phyloP scores from a whole-genome alignment of 2,797 vertebrate genomes.

The Esox masquinongy region DNA sequence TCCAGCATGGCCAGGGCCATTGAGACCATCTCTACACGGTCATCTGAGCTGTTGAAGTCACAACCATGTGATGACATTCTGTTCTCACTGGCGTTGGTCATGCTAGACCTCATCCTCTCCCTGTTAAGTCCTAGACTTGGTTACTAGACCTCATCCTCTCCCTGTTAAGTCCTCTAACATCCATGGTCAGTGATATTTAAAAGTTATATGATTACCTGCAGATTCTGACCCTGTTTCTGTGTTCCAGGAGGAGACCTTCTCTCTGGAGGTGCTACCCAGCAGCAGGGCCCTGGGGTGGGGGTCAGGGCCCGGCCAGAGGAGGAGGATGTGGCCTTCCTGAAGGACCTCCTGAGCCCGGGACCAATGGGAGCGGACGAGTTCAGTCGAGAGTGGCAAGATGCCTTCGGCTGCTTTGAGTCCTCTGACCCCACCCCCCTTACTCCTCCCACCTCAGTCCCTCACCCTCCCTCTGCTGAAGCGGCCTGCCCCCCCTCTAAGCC shows the following conservation, averaged over 20 bases:
- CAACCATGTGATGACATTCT: no score
- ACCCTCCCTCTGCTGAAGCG: slow-evolving; percentile 39
- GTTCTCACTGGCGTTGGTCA: no score
- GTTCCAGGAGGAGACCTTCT: slow-evolving; percentile 56
- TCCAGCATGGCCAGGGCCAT: no score
- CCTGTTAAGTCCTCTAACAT: not conserved
- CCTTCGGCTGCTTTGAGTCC: slow-evolving; percentile 66
- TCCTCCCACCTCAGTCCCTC: slow-evolving; percentile 16
- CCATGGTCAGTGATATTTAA: not conserved
- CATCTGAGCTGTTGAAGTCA: no score
- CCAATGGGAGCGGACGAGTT: slow-evolving; percentile 66
- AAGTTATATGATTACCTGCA: not conserved
- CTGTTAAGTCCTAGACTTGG: not conserved
- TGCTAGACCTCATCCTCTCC: not conserved
- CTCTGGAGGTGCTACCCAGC: slow-evolving; percentile 34
- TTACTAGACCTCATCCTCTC: not conserved
- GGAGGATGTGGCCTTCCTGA: slow-evolving; percentile 83
- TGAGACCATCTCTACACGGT: no score
- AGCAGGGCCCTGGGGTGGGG: not conserved
- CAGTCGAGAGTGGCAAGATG: slow-evolving; percentile 73
- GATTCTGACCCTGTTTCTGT: not conserved
- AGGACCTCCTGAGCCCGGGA: slow-evolving; percentile 73
- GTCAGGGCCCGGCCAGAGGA: slow-evolving; percentile 58
- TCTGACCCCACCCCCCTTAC: slow-evolving; percentile 21
- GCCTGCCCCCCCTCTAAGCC: slow-evolving; percentile 54